Evolutionary conservation across 2,888 invertebrate genomes (phyloP).

Genomic region (Drosophila emarginata): DNA sequence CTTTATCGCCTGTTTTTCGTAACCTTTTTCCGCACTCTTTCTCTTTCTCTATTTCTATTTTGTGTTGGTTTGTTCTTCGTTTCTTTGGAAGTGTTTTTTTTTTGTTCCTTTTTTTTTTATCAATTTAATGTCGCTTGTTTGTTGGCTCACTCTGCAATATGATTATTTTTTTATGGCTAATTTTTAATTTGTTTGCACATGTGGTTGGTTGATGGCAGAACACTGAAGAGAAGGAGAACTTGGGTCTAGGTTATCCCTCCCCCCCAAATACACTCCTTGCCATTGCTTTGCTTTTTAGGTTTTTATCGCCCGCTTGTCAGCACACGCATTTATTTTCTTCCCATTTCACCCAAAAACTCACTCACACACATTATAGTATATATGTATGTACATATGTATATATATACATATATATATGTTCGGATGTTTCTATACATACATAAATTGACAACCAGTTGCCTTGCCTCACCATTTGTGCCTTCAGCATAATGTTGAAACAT

Average conservation of each 20-base stretch:
- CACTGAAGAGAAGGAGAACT: background rate
- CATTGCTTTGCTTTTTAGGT: background rate
- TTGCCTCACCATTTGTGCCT: conserved; percentile 36
- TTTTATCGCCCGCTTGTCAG: conserved; percentile 51
- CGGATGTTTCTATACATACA: background rate
- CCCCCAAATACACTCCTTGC: background rate
- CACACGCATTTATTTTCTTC: conserved; percentile 41
- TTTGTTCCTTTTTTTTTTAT: conserved; percentile 49
- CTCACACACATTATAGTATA: background rate
- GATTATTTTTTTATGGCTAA: conserved; percentile 74
- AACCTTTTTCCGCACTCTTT: conserved; percentile 23
- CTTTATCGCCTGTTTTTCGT: conserved; percentile 35
- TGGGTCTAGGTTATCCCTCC: background rate
- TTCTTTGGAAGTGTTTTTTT: too few relatives aligned
- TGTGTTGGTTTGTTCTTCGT: conserved; percentile 6
- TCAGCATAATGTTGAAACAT: conserved; percentile 50
- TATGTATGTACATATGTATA: conserved; percentile 34
- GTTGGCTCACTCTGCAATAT: conserved; percentile 57
- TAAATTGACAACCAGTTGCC: conserved; percentile 71
- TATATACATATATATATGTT: conserved; percentile 36
- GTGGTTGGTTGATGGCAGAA: conserved; percentile 30
- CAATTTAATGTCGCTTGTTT: conserved; percentile 64
- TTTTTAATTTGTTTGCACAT: conserved; percentile 78
- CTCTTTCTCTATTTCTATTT: background rate
- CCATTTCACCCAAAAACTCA: background rate